phyloP scores from a whole-genome alignment of 2,113 vertebrate species.

The Carettochelys insculpta region DNA sequence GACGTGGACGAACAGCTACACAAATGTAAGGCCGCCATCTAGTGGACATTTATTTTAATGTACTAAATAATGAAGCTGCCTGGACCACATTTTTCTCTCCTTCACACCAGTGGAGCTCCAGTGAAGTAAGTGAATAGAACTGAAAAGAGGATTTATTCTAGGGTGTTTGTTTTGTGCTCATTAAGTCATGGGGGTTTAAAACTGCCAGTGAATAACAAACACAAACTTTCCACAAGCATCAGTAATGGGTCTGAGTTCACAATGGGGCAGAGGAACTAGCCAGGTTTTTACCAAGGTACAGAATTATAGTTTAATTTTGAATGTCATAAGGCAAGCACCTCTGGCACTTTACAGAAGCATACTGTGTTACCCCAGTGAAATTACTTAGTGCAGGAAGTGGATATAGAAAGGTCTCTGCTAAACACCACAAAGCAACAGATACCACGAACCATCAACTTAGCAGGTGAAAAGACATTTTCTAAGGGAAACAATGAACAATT shows the following conservation, averaged over 20 bases:
- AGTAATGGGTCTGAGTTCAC: background rate
- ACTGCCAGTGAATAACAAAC: background rate
- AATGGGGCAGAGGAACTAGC: background rate
- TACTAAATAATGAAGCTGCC: background rate
- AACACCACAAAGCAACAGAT: background rate
- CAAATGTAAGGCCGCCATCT: constrained; percentile 28
- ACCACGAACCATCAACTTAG: background rate
- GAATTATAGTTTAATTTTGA: background rate
- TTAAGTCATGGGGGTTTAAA: background rate
- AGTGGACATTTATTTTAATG: constrained; percentile 16
- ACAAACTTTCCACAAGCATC: background rate
- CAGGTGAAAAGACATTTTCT: background rate
- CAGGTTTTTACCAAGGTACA: background rate
- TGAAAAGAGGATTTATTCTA: background rate
- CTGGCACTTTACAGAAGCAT: background rate
- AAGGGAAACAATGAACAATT: background rate
- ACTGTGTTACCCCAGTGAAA: background rate
- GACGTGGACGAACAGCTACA: background rate
- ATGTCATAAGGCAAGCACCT: background rate
- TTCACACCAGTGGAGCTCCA: background rate
- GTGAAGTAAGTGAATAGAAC: background rate
- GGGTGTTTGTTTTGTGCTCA: background rate
- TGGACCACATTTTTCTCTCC: background rate
- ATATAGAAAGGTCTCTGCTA: background rate
- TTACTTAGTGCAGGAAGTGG: background rate